Percentiles rank a stretch among this genome's conserved stretches.
These are phyloP conservation scores for Vespertilio murinus DNA, from an alignment of 2,797 vertebrate species.

Conservation along the genomic window DNA sequence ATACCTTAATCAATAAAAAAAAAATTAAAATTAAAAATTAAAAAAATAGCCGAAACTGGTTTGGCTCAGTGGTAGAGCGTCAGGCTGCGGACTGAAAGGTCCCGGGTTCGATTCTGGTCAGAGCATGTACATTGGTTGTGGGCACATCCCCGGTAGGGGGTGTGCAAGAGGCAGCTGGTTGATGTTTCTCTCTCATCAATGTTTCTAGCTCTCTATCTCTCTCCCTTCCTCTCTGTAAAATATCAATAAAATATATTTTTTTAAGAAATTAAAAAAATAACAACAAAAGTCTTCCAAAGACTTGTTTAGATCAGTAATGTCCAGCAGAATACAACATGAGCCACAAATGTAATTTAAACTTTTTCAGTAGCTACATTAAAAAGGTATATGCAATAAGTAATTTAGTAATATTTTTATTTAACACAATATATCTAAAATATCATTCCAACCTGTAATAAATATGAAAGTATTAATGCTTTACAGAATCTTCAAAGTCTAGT, in stretches of 20 bases:
- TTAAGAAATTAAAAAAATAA: not conserved
- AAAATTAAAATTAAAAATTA: not conserved
- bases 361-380: not conserved
- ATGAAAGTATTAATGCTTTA: not conserved
- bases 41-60: too few species aligned
- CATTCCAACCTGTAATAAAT: not conserved
- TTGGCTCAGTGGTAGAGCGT: too few species aligned
- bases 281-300: conserved; percentile 20
- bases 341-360: not conserved
- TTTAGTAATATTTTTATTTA: not conserved
- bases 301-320: not conserved
- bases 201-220: too few species aligned
- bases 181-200: too few species aligned
- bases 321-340: not conserved
- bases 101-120: too few species aligned
- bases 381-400: not conserved
- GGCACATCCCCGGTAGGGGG: too few species aligned
- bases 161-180: too few species aligned
- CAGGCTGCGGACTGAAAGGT: too few species aligned
- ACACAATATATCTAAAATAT: not conserved
- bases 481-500: not conserved
- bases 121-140: too few species aligned
- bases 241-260: too few species aligned
- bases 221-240: too few species aligned
- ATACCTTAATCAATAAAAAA: too few species aligned